Conservation (phyloP, 2,888 invertebrate genomes). For the Nezara viridula region DNA sequence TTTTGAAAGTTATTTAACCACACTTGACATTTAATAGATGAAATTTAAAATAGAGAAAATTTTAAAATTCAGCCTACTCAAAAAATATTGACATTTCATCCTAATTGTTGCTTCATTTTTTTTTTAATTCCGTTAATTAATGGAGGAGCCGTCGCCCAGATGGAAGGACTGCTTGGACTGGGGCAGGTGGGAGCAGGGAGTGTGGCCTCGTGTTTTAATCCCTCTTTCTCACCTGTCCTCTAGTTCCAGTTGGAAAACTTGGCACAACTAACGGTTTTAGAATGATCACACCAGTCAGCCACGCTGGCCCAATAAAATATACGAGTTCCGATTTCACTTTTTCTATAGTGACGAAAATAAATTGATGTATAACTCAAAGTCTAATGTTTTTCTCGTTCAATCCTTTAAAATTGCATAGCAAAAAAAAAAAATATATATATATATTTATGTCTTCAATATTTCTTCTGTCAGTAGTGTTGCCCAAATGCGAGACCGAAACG, state of each 20-base stretch:
- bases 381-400: too few species aligned
- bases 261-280: conserved; percentile 17
- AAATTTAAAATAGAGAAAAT: too few species aligned
- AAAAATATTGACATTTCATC: not conserved
- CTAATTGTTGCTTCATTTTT: not conserved
- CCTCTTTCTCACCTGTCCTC: conserved; percentile 39
- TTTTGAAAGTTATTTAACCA: too few species aligned
- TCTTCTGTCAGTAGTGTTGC: too few species aligned
- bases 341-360: not conserved
- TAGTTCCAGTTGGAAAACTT: conserved; percentile 29
- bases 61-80: too few species aligned
- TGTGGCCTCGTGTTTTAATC: conserved; percentile 28
- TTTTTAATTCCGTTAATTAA: not conserved
- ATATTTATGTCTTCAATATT: too few species aligned
- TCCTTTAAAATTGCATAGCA: too few species aligned
- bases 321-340: not conserved
- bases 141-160: not conserved
- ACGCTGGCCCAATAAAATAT: not conserved
- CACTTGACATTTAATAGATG: too few species aligned
- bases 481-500: too few species aligned
- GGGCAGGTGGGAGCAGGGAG: not conserved
- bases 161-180: not conserved
- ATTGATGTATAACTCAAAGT: too few species aligned
- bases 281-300: not conserved
- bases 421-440: too few species aligned